phyloP scores from a whole-genome alignment of 2,113 vertebrate species.

The Uropsilus gracilis region DNA sequence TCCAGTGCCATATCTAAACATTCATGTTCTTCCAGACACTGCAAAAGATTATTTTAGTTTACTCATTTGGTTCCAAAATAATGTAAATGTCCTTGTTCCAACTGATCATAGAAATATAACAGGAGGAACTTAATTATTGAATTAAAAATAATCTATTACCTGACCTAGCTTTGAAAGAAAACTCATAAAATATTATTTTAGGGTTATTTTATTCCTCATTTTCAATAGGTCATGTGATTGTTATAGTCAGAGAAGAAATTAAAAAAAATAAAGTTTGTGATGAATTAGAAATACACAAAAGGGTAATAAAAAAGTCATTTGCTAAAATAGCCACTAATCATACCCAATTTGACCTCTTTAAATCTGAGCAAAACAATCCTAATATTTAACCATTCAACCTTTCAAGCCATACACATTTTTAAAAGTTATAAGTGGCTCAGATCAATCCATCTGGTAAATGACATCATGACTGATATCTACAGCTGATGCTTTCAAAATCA shows the following conservation, averaged over 20 bases:
- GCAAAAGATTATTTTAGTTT: neutral
- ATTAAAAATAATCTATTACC: neutral
- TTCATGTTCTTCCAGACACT: neutral
- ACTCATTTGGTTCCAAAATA: neutral
- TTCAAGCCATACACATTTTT: neutral
- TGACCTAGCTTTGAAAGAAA: neutral
- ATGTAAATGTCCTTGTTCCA: neutral
- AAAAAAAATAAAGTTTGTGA: neutral
- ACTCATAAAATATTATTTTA: neutral
- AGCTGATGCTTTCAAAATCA: neutral
- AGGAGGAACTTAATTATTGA: neutral
- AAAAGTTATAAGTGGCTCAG: neutral
- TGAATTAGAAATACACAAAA: neutral
- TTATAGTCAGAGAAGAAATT: neutral
- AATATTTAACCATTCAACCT: neutral
- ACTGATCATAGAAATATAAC: neutral
- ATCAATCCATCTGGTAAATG: neutral
- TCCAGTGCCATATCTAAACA: neutral
- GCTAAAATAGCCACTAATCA: neutral
- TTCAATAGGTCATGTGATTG: neutral
- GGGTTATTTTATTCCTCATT: neutral
- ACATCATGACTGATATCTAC: neutral
- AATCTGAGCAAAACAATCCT: neutral
- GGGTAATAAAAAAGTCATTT: neutral
- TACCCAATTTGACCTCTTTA: neutral